These are phyloP conservation scores for Nilaparvata lugens DNA, from an alignment of 1,140 invertebrate genomes.

Conservation along the genomic window DNA sequence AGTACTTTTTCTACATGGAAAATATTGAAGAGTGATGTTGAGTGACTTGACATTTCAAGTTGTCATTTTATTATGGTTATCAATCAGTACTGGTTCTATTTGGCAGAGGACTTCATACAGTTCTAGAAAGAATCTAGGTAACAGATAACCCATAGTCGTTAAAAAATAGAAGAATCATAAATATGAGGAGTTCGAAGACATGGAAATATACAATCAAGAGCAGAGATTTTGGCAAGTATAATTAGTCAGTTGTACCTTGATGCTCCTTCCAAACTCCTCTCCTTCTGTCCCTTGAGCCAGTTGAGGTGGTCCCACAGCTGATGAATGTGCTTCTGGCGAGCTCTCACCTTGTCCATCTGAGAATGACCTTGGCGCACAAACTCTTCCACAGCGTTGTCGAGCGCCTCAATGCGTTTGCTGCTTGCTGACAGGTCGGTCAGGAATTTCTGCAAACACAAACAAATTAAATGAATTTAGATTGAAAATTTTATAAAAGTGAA, in stretches of 20 bases:
- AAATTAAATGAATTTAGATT: conserved; percentile 13
- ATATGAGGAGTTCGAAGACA: no score
- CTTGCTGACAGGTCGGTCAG: conserved; percentile 91
- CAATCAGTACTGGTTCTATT: no score
- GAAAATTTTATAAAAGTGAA: neutral
- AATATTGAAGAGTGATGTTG: no score
- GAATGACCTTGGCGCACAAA: conserved; percentile 76
- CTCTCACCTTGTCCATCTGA: conserved; percentile 74
- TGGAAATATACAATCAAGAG: no score
- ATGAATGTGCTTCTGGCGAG: conserved; percentile 73
- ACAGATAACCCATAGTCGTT: no score
- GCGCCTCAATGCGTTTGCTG: conserved; percentile 77
- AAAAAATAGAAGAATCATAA: no score
- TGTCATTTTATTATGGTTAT: no score
- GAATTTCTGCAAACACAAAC: conserved; percentile 62
- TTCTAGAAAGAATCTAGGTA: no score
- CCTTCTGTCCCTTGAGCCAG: conserved; percentile 79
- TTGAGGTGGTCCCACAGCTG: conserved; percentile 83
- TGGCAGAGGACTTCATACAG: no score
- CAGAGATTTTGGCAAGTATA: no score
- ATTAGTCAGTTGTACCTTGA: conserved; percentile 49
- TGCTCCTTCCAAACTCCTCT: conserved; percentile 83
- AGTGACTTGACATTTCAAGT: no score
- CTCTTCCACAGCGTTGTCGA: conserved; percentile 80
- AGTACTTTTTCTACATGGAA: no score